Evolutionary conservation across 2,113 vertebrate genomes (phyloP), one percentile per base, ranked within the genome.

Genomic region (Caranx melampygus): DNA sequence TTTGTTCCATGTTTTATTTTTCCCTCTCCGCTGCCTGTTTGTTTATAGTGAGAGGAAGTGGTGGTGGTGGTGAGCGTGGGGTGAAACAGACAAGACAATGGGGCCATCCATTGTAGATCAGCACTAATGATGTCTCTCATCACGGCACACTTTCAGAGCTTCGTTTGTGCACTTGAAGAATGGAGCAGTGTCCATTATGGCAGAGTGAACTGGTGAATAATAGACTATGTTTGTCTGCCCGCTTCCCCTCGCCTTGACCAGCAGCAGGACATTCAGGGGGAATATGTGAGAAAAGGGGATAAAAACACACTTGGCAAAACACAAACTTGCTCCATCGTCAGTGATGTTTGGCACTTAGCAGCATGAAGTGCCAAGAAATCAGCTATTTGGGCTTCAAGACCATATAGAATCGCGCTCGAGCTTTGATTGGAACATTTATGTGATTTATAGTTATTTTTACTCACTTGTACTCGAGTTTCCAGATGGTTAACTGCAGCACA

Each of bases 81-180:
- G 54, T 33, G 69, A 59, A 59, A 47, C 42, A 64, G 14, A 35
- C 42, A 78, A 78, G 65, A 77, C 73, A 80, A 51, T 15, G 49
- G 65, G 65, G n/a, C 67, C 79, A 61, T 75, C 72, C 79, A 70
- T 72, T 63, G 75, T 60, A 70, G 65, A 81, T 87, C 72, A 64
- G 80, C 52, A 59, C 78, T 91, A 84, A 84, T 83, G 88, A 87
- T 85, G 70, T 76, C 83, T 82, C 59, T 71, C 20, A 44, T 84
- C 13, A 4, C 33, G 0, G 52, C 5, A 78, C 75, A 4, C 62
- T 68, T 51, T 80, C 64, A 34, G 20, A 34, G 61, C 60, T 81
- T 87, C 58, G 47, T 76, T 73, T 81, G 70, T 82, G 75, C 7
- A 62, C 57, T 26, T 72, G 81, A 85, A 87, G 70, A 78, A 71